phyloP scores from a whole-genome alignment of 2,113 vertebrate species.

The Onychostoma macrolepis region DNA sequence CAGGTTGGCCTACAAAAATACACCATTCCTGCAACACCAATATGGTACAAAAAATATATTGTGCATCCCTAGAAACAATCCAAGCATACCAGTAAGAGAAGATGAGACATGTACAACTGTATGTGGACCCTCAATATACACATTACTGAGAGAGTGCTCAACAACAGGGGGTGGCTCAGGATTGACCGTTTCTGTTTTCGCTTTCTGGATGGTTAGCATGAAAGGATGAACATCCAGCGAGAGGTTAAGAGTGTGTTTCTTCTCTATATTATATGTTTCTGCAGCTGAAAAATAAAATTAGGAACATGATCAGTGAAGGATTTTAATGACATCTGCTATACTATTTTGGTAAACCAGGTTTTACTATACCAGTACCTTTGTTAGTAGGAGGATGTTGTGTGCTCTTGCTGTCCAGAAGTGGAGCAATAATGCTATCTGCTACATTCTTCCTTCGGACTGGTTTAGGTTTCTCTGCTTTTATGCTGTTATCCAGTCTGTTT shows the following conservation, averaged over 20 bases:
- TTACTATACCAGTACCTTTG: conserved; percentile 73
- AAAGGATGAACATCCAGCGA: conserved; percentile 97
- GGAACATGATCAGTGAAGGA: conserved; percentile 14
- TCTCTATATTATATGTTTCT: conserved; percentile 79
- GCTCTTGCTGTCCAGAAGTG: conserved; percentile 88
- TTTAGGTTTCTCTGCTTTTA: conserved; percentile 92
- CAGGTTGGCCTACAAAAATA: background rate
- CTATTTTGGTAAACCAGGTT: conserved; percentile 16
- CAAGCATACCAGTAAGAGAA: conserved; percentile 69
- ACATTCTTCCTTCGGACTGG: conserved; percentile 87
- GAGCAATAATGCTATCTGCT: conserved; percentile 87
- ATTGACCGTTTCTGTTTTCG: conserved; percentile 81
- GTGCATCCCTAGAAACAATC: background rate
- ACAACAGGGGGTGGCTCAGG: conserved; percentile 77
- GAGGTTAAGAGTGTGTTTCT: conserved; percentile 93
- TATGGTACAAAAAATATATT: background rate
- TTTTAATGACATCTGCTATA: background rate
- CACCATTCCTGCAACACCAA: background rate
- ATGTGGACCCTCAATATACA: conserved; percentile 82
- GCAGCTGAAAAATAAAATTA: conserved; percentile 42
- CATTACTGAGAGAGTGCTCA: conserved; percentile 84
- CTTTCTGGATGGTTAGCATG: conserved; percentile 89
- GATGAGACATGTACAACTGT: conserved; percentile 76
- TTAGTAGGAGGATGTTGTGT: conserved; percentile 77
- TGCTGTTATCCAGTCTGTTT: conserved; percentile 87